Evolutionary conservation across 2,888 invertebrate genomes (phyloP).

Genomic region (Silvanus unidentatus): DNA sequence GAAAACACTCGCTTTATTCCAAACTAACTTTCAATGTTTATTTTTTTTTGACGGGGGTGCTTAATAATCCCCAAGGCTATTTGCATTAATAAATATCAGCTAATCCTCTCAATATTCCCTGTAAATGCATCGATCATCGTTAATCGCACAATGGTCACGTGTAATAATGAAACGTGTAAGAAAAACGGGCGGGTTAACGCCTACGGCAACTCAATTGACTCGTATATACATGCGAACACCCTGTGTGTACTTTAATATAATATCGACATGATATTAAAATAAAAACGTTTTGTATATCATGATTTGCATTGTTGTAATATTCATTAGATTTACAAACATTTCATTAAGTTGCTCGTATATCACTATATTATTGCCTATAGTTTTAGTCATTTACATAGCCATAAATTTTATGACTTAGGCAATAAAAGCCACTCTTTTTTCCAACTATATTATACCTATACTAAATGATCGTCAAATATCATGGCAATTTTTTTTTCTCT

Average conservation of each 20-base stretch:
- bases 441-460: too few relatives aligned
- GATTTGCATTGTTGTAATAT: constrained; percentile 15
- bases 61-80: too few relatives aligned
- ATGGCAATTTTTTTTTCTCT: too few relatives aligned
- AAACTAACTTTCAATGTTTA: too few relatives aligned
- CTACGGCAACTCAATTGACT: constrained; percentile 29
- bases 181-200: constrained; percentile 12
- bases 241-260: constrained; percentile 2
- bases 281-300: constrained; percentile 6
- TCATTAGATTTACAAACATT: constrained; percentile 16
- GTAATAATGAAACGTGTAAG: constrained; percentile 31
- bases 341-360: constrained; percentile 17
- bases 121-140: constrained; percentile 40
- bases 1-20: constrained; percentile 24
- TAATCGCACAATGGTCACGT: constrained; percentile 33
- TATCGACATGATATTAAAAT: constrained; percentile 1
- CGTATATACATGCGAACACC: constrained; percentile 24
- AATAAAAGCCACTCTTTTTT: too few relatives aligned
- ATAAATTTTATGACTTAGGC: not conserved
- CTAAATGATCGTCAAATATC: too few relatives aligned
- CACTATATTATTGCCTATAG: constrained; percentile 7
- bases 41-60: too few relatives aligned
- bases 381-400: constrained; percentile 3
- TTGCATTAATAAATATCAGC: too few relatives aligned
- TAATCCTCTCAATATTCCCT: constrained; percentile 39